Evolutionary conservation across 2,113 vertebrate genomes (phyloP).

Genomic region (Rhinichthys klamathensis): DNA sequence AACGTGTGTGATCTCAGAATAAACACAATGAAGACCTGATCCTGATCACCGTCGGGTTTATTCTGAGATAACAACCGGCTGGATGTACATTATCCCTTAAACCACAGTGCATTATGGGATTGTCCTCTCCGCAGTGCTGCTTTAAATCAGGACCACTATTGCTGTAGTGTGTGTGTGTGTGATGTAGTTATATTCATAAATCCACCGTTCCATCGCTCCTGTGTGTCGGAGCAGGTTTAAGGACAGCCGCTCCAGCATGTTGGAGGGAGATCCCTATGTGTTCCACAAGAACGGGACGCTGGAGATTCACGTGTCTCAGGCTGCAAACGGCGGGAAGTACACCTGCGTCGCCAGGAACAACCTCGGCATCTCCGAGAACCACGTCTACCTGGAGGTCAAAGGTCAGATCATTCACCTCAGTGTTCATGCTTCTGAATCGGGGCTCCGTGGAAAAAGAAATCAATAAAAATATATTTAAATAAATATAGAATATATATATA

Average conservation of each 20-base stretch:
- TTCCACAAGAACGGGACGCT: constrained; percentile 91
- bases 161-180: neutral
- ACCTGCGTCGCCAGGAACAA: constrained; percentile 89
- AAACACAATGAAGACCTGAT: too few relatives aligned
- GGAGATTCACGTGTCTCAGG: constrained; percentile 85
- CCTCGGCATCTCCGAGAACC: constrained; percentile 87
- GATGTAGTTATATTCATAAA: neutral
- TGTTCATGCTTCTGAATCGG: neutral
- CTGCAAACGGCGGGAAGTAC: constrained; percentile 83
- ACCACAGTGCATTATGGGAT: neutral
- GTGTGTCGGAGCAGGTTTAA: constrained; percentile 82
- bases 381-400: constrained; percentile 91
- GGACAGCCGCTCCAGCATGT: constrained; percentile 81
- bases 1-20: too few relatives aligned
- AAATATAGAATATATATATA: neutral
- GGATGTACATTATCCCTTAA: neutral
- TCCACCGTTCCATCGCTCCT: accelerated
- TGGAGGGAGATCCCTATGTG: constrained; percentile 83
- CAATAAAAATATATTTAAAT: neutral
- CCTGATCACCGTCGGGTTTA: too few relatives aligned
- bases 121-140: neutral
- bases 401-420: constrained; percentile 74
- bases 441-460: neutral
- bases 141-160: too few relatives aligned
- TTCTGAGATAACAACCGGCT: too few relatives aligned